Evolutionary conservation across 2,888 invertebrate species (phyloP).

Genomic region (Pomacea canaliculata): DNA sequence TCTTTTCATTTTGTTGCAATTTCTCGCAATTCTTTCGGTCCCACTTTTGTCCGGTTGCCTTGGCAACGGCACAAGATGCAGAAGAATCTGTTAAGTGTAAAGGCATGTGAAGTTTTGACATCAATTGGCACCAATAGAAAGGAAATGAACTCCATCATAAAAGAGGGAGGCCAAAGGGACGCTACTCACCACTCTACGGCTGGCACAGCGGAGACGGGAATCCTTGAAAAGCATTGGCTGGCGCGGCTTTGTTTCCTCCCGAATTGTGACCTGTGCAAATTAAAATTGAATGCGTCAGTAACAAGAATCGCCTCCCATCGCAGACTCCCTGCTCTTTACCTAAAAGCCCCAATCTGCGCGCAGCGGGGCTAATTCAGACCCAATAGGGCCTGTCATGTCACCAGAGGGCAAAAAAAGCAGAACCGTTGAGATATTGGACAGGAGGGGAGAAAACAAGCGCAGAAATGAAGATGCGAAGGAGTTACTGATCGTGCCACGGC

Average conservation of each 20-base stretch:
- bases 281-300: constrained; percentile 39
- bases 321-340: constrained; percentile 6
- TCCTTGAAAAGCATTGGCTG: constrained; percentile 22
- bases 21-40: constrained; percentile 25
- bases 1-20: constrained; percentile 37
- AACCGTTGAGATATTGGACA: constrained; percentile 25
- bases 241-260: constrained; percentile 32
- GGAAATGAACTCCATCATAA: constrained; percentile 39
- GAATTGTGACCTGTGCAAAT: constrained; percentile 36
- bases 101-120: constrained; percentile 39
- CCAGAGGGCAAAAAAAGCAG: constrained; percentile 15
- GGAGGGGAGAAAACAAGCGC: constrained; percentile 17
- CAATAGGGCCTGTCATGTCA: constrained; percentile 27
- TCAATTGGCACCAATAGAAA: constrained; percentile 36
- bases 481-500: constrained; percentile 20
- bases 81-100: constrained; percentile 37
- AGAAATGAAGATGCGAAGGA: constrained; percentile 14
- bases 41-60: constrained; percentile 35
- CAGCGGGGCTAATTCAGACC: constrained; percentile 24
- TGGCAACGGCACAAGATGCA: constrained; percentile 36
- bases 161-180: constrained; percentile 29
- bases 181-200: constrained; percentile 30
- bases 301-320: constrained; percentile 22
- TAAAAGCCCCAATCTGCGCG: constrained; percentile 28
- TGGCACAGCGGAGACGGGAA: constrained; percentile 25